Base-by-base conservation (phyloP, 2,113 vertebrate genomes). In the Psittacara wagleri region DNA sequence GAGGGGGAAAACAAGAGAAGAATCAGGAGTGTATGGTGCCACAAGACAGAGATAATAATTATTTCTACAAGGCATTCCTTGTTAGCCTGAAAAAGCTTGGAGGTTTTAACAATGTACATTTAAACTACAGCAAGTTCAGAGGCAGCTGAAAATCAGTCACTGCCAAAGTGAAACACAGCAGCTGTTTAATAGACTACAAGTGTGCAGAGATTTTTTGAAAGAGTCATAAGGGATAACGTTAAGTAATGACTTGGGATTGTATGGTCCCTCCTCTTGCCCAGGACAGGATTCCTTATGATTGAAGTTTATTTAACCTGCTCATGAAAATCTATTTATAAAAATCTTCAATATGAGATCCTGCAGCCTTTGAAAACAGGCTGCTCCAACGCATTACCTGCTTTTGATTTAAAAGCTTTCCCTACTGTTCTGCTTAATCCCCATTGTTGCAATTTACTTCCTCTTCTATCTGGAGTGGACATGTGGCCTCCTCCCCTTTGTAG, bases 11-110 rank as follows among this genome's bases (percentile, higher is more conserved):
- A 18, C 59, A 86, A 51, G 22, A n/a, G 41, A 33, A 67, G 27
- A 74, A 27, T 17, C 16, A 4, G 25, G 78, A 64, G 5, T 14
- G 28, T 57, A 10, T 0, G 0, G 8, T 3, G 9, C 39, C 41
- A 39, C 8, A 24, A 46, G 52, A 80, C 41, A 83, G 39, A 75
- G 23, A 69, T 15, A 55, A 27, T 39, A 66, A 64, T 78, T 73
- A 25, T n/a, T 64, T 83, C 49, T 43, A 17, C 18, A 51, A 25
- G 13, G 46, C 25, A 16, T 25, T 92, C 11, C 43, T 81, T 49
- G 16, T 16, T 51, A 84, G 52, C 27, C 39, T 86, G 43, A 48
- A 78, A 94, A 89, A 86, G 8, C 3, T 4, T 81, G 55, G 43
- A 83, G 35, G n/a, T 49, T 92, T 86, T 63, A 67, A 67, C 43